Percentiles rank a stretch among this genome's conserved stretches.
phyloP scores from a whole-genome alignment of 2,797 vertebrate genomes.

The Phataginus tricuspis region DNA sequence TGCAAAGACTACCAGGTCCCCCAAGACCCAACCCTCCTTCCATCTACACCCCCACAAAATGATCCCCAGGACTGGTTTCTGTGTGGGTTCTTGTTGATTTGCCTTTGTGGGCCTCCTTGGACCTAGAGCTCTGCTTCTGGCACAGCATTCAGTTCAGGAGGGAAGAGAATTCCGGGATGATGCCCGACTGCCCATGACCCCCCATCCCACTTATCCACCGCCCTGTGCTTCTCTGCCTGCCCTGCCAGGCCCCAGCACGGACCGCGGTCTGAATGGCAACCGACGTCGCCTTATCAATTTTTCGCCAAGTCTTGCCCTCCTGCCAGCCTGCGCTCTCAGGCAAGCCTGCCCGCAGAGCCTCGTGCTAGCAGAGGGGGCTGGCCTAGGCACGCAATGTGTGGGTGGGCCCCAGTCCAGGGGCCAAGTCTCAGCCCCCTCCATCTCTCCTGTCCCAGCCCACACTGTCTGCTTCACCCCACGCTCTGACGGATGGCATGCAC shows the following conservation, averaged over 20 bases:
- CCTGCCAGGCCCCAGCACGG: background rate
- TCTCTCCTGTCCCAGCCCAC: background rate
- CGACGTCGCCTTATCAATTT: background rate
- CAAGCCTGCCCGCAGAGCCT: conserved; percentile 36
- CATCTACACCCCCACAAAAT: rapidly evolving
- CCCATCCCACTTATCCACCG: background rate
- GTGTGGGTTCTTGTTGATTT: background rate
- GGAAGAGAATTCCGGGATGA: background rate
- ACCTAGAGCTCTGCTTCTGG: background rate
- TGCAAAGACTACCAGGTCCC: background rate
- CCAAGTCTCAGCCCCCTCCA: background rate
- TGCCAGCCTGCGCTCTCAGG: background rate
- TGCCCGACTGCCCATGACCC: background rate
- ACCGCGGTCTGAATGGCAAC: background rate
- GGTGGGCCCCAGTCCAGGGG: background rate
- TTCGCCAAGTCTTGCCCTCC: conserved; percentile 15
- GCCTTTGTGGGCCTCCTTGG: background rate
- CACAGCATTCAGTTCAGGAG: background rate
- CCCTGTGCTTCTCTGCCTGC: background rate
- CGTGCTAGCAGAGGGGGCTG: background rate
- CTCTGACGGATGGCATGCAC: background rate
- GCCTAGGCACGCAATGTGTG: background rate
- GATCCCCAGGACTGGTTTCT: background rate
- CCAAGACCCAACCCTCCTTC: background rate
- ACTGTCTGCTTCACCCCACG: background rate